These are phyloP conservation scores for Salmo trutta DNA, from an alignment of 2,797 vertebrate genomes.

Conservation along the genomic window DNA sequence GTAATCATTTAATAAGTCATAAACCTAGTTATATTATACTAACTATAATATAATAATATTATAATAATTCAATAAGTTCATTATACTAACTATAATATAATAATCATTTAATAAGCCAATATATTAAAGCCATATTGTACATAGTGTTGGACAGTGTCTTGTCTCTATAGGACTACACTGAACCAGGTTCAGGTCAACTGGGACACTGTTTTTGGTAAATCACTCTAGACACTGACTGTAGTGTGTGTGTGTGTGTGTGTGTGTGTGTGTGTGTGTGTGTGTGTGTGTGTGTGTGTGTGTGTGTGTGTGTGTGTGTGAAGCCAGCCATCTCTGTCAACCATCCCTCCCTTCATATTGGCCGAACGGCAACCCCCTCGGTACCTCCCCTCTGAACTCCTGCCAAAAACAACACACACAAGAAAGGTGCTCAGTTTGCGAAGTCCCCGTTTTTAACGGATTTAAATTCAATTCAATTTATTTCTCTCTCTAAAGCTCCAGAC, in stretches of 20 bases:
- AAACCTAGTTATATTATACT: no score
- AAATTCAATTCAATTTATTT: not conserved
- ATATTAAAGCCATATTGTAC: no score
- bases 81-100: no score
- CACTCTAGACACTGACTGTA: no score
- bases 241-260: not conserved
- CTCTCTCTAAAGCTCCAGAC: slow-evolving; percentile 19
- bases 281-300: no score
- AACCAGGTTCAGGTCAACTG: no score
- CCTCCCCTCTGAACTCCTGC: slow-evolving; percentile 57
- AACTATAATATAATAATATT: no score
- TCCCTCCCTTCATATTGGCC: slow-evolving; percentile 70
- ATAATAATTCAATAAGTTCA: no score
- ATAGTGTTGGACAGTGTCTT: no score
- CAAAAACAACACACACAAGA: slow-evolving; percentile 40
- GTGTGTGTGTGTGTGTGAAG: slow-evolving; percentile 19
- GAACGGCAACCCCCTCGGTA: slow-evolving; percentile 36
- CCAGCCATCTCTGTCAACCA: slow-evolving; percentile 32
- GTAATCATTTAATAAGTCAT: not conserved
- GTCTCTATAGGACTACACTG: not conserved
- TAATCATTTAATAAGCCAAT: no score
- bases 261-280: not conserved
- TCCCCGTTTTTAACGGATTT: slow-evolving; percentile 11
- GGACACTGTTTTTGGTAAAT: no score
- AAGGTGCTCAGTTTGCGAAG: slow-evolving; percentile 50